phyloP scores from a whole-genome alignment of 2,888 invertebrate species.

The Sycophila texana region DNA sequence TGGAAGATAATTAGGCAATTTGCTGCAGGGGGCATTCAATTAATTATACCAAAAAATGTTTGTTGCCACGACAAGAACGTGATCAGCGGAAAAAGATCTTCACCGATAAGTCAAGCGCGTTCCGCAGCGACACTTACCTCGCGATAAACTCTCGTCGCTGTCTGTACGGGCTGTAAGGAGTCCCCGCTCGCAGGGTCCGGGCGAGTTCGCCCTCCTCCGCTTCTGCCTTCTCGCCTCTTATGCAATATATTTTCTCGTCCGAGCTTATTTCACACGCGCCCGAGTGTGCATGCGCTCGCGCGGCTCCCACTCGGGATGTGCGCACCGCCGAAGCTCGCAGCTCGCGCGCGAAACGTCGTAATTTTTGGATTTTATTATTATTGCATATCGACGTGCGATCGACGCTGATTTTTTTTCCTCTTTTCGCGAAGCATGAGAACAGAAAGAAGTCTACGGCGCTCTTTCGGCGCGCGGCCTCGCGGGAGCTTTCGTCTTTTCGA shows the following conservation, averaged over 20 bases:
- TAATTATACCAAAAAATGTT: too few relatives aligned
- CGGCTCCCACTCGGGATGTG: background rate
- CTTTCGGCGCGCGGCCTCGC: background rate
- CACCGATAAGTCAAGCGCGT: too few relatives aligned
- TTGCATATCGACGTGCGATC: slow-evolving; percentile 54
- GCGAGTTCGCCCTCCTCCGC: background rate
- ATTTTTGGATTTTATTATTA: slow-evolving; percentile 56
- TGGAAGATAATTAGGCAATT: background rate
- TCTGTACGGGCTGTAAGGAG: slow-evolving; percentile 1
- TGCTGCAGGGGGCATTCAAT: background rate
- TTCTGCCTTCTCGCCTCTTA: slow-evolving; percentile 27
- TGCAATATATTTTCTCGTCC: slow-evolving; percentile 48
- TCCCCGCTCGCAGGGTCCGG: background rate
- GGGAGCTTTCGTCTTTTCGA: slow-evolving; percentile 4
- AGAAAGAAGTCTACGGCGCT: background rate
- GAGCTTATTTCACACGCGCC: slow-evolving; percentile 49
- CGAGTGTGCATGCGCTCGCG: slow-evolving; percentile 14
- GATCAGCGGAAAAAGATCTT: too few relatives aligned
- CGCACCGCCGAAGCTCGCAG: background rate
- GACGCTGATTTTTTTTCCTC: slow-evolving; percentile 38
- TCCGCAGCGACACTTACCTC: background rate
- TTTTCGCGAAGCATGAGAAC: background rate
- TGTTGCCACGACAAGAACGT: too few relatives aligned
- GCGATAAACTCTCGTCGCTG: background rate
- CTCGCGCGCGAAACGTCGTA: slow-evolving; percentile 47